Evolutionary conservation across 2,888 invertebrate species (phyloP), one percentile per base, ranked within the genome.

Genomic region (Neria commutata): DNA sequence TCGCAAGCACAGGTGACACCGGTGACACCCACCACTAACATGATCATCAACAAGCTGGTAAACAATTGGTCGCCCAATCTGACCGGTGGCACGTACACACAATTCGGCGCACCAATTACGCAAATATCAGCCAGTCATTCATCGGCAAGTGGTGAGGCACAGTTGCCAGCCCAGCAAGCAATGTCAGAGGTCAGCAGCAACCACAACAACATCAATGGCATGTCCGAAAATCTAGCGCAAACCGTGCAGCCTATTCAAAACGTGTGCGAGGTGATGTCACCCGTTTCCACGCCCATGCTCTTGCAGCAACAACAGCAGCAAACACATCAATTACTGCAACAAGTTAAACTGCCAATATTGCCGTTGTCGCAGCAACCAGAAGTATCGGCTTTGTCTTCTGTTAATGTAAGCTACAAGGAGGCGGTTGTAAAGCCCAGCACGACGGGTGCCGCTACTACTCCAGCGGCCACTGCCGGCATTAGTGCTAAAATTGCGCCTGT

Each of bases 21-120:
- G 0, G 24, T 65, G 1, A 65, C 66, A 29, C 70, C 65, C 29
- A 73, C 68, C 14, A 76, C 78, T 3, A 80, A 77, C 54, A 73
- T 76, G 70, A 73, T 80, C 16, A 79, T 80, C 29, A 80, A 79
- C 54, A 78, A 80, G 58, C 63, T 80, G 29, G 80, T 80, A 0
- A 78, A 74, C 54, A 81, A 81, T 60, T 81, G 81, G 80, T 76
- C 80, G 2, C 80, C 80, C 1, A 80, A 80, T 65, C 60, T 80
- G 3, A 78, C 80, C 3, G 78, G 79, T 10, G 75, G 76, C 3
- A 75, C 76, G 3, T 80, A 80, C 60, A 75, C 78, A 2, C 80
- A 77, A 51, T 78, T 80, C 58, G 72, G 73, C 6, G 58, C 58
- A n/a, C 57, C 58, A 16, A 63, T 62, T n/a, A n/a, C n/a, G n/a